Evolutionary conservation across 2,888 invertebrate genomes (phyloP).

Genomic region (Meloe dianella): DNA sequence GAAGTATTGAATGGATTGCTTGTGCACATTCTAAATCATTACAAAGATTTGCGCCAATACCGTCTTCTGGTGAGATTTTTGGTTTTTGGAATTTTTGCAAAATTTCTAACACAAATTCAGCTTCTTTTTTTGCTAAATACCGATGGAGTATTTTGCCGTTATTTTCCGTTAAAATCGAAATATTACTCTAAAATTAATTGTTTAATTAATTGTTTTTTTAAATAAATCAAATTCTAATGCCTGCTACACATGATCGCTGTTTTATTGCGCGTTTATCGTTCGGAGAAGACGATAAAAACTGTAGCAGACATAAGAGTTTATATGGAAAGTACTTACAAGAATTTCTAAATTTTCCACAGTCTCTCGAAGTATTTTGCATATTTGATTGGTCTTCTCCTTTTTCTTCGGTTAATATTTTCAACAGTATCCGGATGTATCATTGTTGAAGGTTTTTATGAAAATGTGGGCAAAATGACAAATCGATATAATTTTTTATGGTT

Average conservation of each 20-base stretch:
- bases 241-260: too few relatives aligned
- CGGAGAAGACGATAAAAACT: too few relatives aligned
- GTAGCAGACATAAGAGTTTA: too few relatives aligned
- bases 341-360: background rate
- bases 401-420: background rate
- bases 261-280: too few relatives aligned
- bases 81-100: background rate
- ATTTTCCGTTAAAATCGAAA: background rate
- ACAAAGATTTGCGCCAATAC: background rate
- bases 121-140: background rate
- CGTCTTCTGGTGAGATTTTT: background rate
- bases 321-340: background rate
- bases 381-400: background rate
- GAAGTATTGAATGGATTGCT: background rate
- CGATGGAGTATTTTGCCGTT: background rate
- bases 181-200: background rate
- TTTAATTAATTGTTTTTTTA: too few relatives aligned
- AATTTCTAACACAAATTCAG: background rate
- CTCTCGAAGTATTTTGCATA: background rate
- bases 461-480: background rate
- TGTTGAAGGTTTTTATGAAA: background rate
- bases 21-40: background rate
- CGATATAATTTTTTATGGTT: background rate
- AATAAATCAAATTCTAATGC: too few relatives aligned
- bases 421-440: background rate